These are phyloP conservation scores for Lophius americanus DNA, from an alignment of 2,797 vertebrate species.

Conservation along the genomic window DNA sequence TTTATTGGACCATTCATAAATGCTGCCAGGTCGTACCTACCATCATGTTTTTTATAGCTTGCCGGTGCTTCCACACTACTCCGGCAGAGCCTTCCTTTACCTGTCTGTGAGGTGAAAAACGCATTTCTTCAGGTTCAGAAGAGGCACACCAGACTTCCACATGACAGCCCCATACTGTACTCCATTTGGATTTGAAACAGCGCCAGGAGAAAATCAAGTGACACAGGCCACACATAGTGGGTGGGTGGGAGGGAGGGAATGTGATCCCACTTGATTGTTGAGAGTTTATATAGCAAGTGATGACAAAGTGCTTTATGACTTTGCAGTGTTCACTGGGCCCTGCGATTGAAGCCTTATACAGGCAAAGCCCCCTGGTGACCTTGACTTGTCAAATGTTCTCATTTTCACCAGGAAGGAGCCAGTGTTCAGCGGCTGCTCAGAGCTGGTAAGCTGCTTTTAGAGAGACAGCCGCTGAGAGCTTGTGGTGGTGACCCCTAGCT, in stretches of 20 bases:
- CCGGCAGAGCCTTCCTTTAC: slow-evolving; percentile 39
- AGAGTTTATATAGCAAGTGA: slow-evolving; percentile 83
- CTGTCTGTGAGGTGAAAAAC: slow-evolving; percentile 57
- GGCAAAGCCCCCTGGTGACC: slow-evolving; percentile 69
- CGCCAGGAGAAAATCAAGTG: slow-evolving; percentile 78
- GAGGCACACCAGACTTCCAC: slow-evolving; percentile 43
- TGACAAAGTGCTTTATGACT: slow-evolving; percentile 85
- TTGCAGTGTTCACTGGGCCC: slow-evolving; percentile 68
- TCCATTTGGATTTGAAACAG: slow-evolving; percentile 79
- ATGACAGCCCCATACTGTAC: slow-evolving; percentile 58
- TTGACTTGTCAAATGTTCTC: slow-evolving; percentile 76
- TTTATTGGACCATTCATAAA: slow-evolving; percentile 80
- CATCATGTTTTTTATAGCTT: slow-evolving; percentile 46
- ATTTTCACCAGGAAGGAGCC: slow-evolving; percentile 75
- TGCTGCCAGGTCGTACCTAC: slow-evolving; percentile 52
- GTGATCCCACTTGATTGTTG: slow-evolving; percentile 80
- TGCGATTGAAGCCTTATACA: slow-evolving; percentile 71
- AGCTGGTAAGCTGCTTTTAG: slow-evolving; percentile 62
- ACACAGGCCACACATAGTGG: slow-evolving; percentile 70
- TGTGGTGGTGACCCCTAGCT: slow-evolving; percentile 58
- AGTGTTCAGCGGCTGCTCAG: slow-evolving; percentile 57
- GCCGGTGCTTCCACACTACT: slow-evolving; percentile 49
- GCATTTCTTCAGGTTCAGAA: slow-evolving; percentile 49
- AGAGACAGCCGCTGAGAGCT: slow-evolving; percentile 50
- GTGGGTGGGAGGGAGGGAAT: slow-evolving; percentile 64